Conservation (phyloP, 92 coral and sea anemone genomes). For the Porites cylindrica region DNA sequence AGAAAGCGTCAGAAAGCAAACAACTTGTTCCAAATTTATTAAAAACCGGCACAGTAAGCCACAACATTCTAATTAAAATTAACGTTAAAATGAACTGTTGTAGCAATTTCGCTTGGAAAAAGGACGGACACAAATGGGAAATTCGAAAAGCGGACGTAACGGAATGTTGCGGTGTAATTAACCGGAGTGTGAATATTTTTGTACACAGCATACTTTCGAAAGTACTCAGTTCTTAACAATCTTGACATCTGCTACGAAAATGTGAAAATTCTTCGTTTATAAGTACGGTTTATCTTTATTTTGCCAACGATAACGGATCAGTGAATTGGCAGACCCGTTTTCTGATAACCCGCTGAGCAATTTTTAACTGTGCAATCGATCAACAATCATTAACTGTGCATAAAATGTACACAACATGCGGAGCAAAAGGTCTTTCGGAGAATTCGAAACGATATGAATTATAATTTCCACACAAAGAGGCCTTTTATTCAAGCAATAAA, state of each 20-base stretch:
- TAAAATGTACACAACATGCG: not conserved
- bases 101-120: not conserved
- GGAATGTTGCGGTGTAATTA: slow-evolving; percentile 12
- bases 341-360: not conserved
- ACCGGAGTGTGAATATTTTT: not conserved
- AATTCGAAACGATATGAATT: not conserved
- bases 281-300: not conserved
- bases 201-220: not conserved
- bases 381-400: not conserved
- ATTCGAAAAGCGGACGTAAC: not conserved
- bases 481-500: slow-evolving; percentile 6
- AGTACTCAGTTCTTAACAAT: not conserved
- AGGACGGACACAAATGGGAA: not conserved
- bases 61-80: not conserved
- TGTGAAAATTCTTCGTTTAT: not conserved
- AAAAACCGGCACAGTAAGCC: not conserved
- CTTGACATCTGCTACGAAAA: not conserved
- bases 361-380: not conserved
- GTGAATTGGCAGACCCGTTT: not conserved
- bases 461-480: not conserved
- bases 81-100: not conserved
- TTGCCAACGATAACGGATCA: not conserved
- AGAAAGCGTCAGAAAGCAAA: not conserved
- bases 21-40: not conserved
- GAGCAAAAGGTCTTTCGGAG: too few species aligned